phyloP scores from a whole-genome alignment of 2,888 invertebrate species.

The Chymomyza procnemis region DNA sequence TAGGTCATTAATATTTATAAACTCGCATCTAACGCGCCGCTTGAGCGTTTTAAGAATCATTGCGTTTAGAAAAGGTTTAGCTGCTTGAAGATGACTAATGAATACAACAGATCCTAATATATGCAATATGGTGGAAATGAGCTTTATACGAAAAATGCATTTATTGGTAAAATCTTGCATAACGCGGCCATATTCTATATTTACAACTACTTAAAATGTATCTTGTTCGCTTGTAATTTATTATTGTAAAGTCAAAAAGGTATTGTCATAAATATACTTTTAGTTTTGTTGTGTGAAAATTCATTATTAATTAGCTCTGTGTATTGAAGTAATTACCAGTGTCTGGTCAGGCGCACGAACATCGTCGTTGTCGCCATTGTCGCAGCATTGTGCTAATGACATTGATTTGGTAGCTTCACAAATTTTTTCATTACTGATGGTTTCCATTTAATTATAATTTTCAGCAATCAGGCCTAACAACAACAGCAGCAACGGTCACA shows the following conservation, averaged over 20 bases:
- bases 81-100: too few relatives aligned
- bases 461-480: neutral
- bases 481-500: neutral
- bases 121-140: too few relatives aligned
- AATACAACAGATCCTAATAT: too few relatives aligned
- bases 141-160: too few relatives aligned
- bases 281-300: constrained; percentile 42
- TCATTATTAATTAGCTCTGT: constrained; percentile 35
- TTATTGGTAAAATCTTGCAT: too few relatives aligned
- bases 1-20: too few relatives aligned
- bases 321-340: constrained; percentile 49
- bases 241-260: neutral
- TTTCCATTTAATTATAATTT: neutral
- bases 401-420: constrained; percentile 8
- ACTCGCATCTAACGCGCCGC: too few relatives aligned
- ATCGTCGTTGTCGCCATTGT: constrained; percentile 2
- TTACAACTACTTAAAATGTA: too few relatives aligned
- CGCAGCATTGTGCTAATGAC: constrained; percentile 50
- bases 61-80: too few relatives aligned
- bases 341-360: constrained; percentile 33
- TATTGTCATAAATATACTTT: neutral
- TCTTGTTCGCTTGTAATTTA: neutral
- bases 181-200: too few relatives aligned
- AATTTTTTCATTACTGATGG: neutral
- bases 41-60: too few relatives aligned